Conservation (phyloP, 2,113 vertebrate genomes). For the Tricholaema leucomelas region DNA sequence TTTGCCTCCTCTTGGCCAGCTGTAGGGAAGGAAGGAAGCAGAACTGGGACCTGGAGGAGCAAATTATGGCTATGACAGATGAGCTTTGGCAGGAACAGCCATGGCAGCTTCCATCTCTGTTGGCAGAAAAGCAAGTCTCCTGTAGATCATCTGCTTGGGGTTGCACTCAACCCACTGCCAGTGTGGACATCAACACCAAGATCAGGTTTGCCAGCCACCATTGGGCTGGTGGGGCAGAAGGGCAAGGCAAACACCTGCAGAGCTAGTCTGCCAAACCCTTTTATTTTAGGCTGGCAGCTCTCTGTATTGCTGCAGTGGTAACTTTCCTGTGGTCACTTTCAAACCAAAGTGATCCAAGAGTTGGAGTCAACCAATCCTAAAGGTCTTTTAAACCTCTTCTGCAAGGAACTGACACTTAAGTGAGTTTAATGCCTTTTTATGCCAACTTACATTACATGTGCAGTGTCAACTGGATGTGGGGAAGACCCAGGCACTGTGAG, state of each 20-base stretch:
- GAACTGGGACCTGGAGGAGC: background rate
- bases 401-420: background rate
- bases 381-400: background rate
- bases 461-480: background rate
- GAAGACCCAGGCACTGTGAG: background rate
- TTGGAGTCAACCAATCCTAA: background rate
- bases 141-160: background rate
- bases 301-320: background rate
- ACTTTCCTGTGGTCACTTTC: background rate
- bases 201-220: background rate
- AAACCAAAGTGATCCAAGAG: background rate
- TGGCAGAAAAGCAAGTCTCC: background rate
- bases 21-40: background rate
- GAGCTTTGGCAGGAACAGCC: background rate
- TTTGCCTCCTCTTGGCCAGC: background rate
- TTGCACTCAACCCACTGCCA: background rate
- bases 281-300: background rate
- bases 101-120: background rate
- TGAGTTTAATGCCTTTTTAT: background rate
- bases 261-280: background rate
- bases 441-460: background rate
- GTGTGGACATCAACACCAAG: background rate
- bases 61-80: background rate
- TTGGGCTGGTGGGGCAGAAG: rapidly evolving
- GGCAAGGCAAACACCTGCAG: background rate